Evolutionary conservation across 2,888 invertebrate species (phyloP).

Genomic region (Lithophane socia): DNA sequence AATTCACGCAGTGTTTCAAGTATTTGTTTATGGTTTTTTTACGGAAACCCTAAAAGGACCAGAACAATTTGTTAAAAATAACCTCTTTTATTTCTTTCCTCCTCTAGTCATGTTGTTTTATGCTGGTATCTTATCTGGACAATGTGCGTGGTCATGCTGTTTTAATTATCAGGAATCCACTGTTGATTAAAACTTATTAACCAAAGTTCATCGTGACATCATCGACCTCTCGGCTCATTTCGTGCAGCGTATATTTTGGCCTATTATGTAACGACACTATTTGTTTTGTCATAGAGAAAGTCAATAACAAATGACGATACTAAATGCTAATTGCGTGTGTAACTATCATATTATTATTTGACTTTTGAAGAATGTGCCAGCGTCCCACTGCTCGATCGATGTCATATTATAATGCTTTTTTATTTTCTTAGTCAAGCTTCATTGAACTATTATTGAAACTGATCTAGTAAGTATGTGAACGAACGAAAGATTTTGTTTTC

Average conservation of each 20-base stretch:
- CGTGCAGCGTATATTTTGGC: constrained; percentile 26
- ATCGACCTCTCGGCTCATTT: constrained; percentile 30
- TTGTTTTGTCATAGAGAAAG: constrained; percentile 63
- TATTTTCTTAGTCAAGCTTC: constrained; percentile 7
- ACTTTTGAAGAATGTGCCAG: constrained; percentile 21
- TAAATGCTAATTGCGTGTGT: constrained; percentile 42
- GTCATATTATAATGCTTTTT: background rate
- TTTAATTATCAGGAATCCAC: background rate
- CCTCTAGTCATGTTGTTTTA: background rate
- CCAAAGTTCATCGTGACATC: constrained; percentile 6
- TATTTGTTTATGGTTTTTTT: background rate
- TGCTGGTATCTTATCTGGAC: background rate
- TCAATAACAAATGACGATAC: constrained; percentile 55
- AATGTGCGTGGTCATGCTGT: background rate
- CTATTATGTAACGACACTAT: constrained; percentile 49
- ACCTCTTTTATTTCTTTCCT: background rate
- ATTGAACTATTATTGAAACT: constrained; percentile 17
- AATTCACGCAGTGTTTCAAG: background rate
- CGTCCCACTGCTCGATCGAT: background rate
- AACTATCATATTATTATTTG: constrained; percentile 44
- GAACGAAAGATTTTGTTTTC: constrained; percentile 61
- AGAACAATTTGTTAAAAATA: background rate
- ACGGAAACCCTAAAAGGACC: no score
- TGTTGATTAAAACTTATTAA: background rate
- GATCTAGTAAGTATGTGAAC: constrained; percentile 37